Percentiles rank a stretch among this genome's conserved stretches.
Conservation (phyloP, 2,888 invertebrate genomes). For the Athripsodes cinereus region DNA sequence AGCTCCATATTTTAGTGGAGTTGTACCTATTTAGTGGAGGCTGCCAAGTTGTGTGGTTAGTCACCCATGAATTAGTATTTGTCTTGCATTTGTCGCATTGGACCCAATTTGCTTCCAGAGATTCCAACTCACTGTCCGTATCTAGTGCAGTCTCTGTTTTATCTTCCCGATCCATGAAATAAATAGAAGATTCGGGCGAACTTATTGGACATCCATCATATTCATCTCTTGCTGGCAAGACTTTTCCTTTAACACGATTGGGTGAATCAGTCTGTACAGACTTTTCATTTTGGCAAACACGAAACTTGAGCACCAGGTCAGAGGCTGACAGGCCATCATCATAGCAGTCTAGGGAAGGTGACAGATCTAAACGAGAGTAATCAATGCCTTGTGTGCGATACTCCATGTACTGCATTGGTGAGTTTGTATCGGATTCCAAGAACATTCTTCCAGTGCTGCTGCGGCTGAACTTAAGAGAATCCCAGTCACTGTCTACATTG, state of each 20-base stretch:
- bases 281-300: slow-evolving; percentile 53
- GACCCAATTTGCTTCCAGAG: slow-evolving; percentile 30
- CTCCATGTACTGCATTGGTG: slow-evolving; percentile 48
- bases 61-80: slow-evolving; percentile 29
- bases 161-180: slow-evolving; percentile 20
- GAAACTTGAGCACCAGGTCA: slow-evolving; percentile 62
- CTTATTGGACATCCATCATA: neutral
- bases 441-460: slow-evolving; percentile 59
- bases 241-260: neutral
- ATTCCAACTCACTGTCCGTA: slow-evolving; percentile 32
- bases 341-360: slow-evolving; percentile 20
- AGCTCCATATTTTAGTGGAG: slow-evolving; percentile 34
- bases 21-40: slow-evolving; percentile 15
- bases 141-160: slow-evolving; percentile 23
- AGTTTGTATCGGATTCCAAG: slow-evolving; percentile 46
- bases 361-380: slow-evolving; percentile 36
- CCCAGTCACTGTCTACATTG: slow-evolving; percentile 57
- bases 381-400: slow-evolving; percentile 43
- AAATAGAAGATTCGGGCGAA: neutral
- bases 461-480: slow-evolving; percentile 58
- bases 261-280: slow-evolving; percentile 50
- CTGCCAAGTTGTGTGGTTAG: slow-evolving; percentile 27
- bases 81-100: slow-evolving; percentile 42
- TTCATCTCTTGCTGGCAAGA: neutral
- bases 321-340: slow-evolving; percentile 32